Base-by-base conservation (phyloP, 1,140 invertebrate genomes). In the Phymastichus coffea region DNA sequence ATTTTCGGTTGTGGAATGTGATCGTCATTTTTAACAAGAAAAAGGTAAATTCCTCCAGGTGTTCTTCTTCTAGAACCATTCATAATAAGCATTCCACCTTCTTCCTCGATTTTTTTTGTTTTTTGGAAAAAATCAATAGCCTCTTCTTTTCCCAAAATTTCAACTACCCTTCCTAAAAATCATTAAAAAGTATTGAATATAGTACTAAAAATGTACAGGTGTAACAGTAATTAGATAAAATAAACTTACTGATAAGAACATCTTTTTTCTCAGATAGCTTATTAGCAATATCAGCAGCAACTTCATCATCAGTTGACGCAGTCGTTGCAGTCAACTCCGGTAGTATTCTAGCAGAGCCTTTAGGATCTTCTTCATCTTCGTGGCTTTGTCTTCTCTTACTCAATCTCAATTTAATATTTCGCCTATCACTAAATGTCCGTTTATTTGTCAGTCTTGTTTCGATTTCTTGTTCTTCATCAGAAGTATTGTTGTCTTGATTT, bases 61-160 rank as follows among this genome's bases (percentile, higher is more conserved):
- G 91, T 94, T 69, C 92, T 83, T 60, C 91, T 83, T 53, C 92
- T 83, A 28, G 83, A 87, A 53, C 89, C 88, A 83, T 92, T 92
- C 89, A 87, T 86, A 55, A 91, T 88, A 70, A 92, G 81, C 86
- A 95, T 88, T 22, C 92, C 92, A 38, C 92, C 92, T 69, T 86
- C 83, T 59, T 85, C 85, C 80, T 94, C 91, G 56, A 93, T 85
- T 70, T 86, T 83, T 73, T 89, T 88, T 33, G 91, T 92, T 79
- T 90, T 85, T 68, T 87, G 84, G 63, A 88, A 91, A 54, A 94
- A 79, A 65, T 90, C 82, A 49, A 93, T 83, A 7, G 90, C 85
- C 71, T 89, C 87, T 63, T 87, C 81, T 67, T 86, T 86, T 25
- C 92, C 92, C 55, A 90, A 69, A 26, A 85, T 81, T 72, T 87